These are phyloP conservation scores for Heliothis peltigera DNA, from an alignment of 2,888 invertebrate species.

Conservation along the genomic window DNA sequence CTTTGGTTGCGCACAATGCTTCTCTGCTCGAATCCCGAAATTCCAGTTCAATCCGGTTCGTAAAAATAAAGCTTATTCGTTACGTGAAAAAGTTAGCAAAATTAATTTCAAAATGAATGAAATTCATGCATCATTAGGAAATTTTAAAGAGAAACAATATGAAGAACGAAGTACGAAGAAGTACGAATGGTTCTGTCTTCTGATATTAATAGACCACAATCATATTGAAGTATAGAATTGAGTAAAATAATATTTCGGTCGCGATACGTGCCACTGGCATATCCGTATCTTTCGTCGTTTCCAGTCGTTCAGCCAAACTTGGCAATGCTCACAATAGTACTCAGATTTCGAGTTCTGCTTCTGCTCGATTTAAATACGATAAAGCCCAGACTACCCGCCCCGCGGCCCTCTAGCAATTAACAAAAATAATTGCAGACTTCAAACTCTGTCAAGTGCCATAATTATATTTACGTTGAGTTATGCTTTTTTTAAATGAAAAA, in stretches of 20 bases:
- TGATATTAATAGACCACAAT: conserved; percentile 10
- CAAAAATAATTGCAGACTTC: conserved; percentile 46
- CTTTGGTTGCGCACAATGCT: no score
- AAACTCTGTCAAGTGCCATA: conserved; percentile 47
- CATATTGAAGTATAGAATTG: conserved; percentile 3
- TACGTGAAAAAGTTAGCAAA: no score
- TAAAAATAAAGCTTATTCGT: no score
- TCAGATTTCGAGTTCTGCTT: conserved; percentile 44
- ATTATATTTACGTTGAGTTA: conserved; percentile 41
- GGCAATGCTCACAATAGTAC: conserved; percentile 36
- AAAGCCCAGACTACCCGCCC: conserved; percentile 23
- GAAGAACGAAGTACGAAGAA: no score
- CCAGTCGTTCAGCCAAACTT: conserved; percentile 35
- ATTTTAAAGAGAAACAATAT: no score
- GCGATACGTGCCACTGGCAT: background rate
- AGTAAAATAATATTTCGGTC: conserved; percentile 11
- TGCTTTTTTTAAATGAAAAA: conserved; percentile 29
- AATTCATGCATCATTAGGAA: no score
- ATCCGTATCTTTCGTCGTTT: conserved; percentile 30
- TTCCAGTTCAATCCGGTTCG: no score
- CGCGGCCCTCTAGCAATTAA: conserved; percentile 45
- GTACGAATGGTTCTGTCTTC: conserved; percentile 6
- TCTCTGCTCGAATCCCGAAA: no score
- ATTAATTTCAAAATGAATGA: no score
- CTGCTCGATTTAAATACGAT: conserved; percentile 48